phyloP scores from a whole-genome alignment of 35 echinoderm and acorn worm species.

The Hemicentrotus pulcherrimus region DNA sequence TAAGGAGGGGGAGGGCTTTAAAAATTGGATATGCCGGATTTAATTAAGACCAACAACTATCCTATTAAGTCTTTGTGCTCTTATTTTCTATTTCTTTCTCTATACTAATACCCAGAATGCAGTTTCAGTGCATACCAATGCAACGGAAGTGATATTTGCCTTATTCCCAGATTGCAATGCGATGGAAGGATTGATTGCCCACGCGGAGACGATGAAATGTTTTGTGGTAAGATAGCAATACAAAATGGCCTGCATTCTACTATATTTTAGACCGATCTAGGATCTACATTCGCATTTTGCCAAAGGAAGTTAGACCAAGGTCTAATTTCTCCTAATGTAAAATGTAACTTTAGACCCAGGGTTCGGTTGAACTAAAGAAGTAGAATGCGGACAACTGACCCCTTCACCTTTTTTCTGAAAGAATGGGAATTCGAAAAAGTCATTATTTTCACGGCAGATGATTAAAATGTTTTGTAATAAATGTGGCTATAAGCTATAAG shows the following conservation, averaged over 20 bases:
- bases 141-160: slow-evolving; percentile 13
- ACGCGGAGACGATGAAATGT: background rate
- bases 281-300: no score
- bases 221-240: background rate
- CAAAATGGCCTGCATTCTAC: background rate
- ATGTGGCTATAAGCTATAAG: background rate
- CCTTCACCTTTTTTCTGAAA: background rate
- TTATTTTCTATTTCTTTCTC: background rate
- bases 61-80: background rate
- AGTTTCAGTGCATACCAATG: background rate
- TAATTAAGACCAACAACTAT: background rate
- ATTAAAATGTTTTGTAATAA: background rate
- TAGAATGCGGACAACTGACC: no score
- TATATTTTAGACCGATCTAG: background rate
- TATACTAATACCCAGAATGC: background rate
- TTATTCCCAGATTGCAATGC: background rate
- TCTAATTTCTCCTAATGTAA: background rate
- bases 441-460: background rate
- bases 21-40: background rate
- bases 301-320: background rate
- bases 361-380: no score
- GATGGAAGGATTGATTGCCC: slow-evolving; percentile 31
- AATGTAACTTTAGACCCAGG: no score
- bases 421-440: no score
- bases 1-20: no score